Evolutionary conservation across 1,140 invertebrate species (phyloP).

Genomic region (Trypoxylus dichotomus): DNA sequence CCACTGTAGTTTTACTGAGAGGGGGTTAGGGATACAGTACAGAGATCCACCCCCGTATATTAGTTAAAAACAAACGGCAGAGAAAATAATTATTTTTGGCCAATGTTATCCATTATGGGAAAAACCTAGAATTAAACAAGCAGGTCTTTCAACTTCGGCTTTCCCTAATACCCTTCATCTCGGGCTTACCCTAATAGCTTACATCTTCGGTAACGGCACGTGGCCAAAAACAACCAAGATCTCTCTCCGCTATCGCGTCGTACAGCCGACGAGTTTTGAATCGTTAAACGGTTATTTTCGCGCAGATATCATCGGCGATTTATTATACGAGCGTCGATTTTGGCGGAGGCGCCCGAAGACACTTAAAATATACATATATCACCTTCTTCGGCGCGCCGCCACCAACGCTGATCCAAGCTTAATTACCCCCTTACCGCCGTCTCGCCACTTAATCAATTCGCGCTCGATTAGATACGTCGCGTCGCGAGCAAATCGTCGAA

Average conservation of each 20-base stretch:
- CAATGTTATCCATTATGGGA: too few relatives aligned
- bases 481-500: background rate
- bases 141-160: too few relatives aligned
- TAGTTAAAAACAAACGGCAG: too few relatives aligned
- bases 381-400: background rate
- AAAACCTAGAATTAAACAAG: too few relatives aligned
- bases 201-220: background rate
- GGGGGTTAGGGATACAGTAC: too few relatives aligned
- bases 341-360: background rate
- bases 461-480: background rate
- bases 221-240: background rate
- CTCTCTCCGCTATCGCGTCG: background rate
- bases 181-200: too few relatives aligned
- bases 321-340: background rate
- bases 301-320: background rate
- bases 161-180: too few relatives aligned
- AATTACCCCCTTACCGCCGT: background rate
- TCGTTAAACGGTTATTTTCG: background rate
- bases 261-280: background rate
- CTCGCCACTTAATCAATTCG: background rate
- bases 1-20: too few relatives aligned
- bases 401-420: background rate
- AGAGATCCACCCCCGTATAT: too few relatives aligned
- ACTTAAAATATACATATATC: background rate
- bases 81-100: too few relatives aligned